These are phyloP conservation scores for Amphibalanus amphitrite DNA, from an alignment of 1,140 invertebrate genomes.

Conservation along the genomic window DNA sequence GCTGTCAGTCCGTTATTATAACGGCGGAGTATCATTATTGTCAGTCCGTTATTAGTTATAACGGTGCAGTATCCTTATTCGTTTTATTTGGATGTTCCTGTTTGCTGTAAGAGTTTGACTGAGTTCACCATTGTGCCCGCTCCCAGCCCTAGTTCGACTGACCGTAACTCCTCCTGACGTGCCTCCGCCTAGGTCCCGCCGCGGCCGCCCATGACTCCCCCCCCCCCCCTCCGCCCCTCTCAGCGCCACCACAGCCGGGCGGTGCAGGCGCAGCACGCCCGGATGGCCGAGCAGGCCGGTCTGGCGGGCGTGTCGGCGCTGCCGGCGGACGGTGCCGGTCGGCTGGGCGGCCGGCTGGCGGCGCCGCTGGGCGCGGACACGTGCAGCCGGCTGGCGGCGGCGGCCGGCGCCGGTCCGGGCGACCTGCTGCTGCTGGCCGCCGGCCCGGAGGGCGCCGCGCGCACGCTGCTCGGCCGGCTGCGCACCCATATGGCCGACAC, in stretches of 20 bases:
- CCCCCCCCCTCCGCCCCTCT: no score
- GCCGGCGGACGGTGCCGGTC: background rate
- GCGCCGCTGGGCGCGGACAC: background rate
- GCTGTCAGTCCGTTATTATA: no score
- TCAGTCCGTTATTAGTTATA: no score
- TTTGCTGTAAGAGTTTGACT: no score
- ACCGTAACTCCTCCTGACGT: no score
- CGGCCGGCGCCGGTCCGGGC: background rate
- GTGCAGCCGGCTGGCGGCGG: background rate
- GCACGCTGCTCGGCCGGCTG: slow-evolving; percentile 48
- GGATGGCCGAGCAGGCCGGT: background rate
- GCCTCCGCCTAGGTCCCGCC: no score
- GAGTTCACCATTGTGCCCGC: no score
- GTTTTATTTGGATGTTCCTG: no score
- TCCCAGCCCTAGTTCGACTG: no score
- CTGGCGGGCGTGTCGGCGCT: background rate
- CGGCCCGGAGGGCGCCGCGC: slow-evolving; percentile 20
- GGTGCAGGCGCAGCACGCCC: background rate
- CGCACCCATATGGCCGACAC: slow-evolving; percentile 40
- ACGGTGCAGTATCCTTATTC: no score
- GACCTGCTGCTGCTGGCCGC: slow-evolving; percentile 8
- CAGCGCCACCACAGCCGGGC: background rate
- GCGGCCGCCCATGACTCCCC: no score
- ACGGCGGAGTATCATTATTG: no score
- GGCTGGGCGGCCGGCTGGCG: background rate